phyloP scores from a whole-genome alignment of 1,140 invertebrate species.

The Drosophila nikananu region DNA sequence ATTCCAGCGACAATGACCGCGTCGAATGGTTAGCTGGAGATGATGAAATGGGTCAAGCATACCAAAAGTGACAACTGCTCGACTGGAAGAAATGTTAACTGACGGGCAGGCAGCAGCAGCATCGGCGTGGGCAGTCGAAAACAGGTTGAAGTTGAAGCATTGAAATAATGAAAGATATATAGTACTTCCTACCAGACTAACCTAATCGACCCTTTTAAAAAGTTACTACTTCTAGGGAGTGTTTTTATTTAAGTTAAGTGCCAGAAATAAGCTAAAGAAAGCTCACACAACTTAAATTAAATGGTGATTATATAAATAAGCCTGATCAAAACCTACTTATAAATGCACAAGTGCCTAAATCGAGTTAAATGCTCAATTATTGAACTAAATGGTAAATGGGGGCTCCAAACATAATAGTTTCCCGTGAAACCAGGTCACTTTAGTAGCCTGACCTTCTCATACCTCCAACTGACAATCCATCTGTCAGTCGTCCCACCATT shows the following conservation, averaged over 20 bases:
- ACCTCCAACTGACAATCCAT: constrained; percentile 27
- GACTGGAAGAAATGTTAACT: constrained; percentile 41
- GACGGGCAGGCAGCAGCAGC: background rate
- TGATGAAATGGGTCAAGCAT: constrained; percentile 77
- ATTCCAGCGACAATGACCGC: constrained; percentile 51
- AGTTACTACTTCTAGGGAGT: too few species aligned
- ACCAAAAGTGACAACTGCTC: constrained; percentile 73
- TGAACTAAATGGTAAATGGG: background rate
- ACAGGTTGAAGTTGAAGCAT: background rate
- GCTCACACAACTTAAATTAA: background rate
- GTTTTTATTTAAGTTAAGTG: too few species aligned
- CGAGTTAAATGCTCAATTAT: background rate
- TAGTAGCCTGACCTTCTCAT: constrained; percentile 5
- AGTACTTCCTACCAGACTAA: too few species aligned
- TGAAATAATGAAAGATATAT: too few species aligned
- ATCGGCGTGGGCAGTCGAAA: constrained; percentile 15
- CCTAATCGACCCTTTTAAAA: background rate
- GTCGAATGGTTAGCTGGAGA: constrained; percentile 46
- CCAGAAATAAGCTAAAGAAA: background rate
- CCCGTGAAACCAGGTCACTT: constrained; percentile 22
- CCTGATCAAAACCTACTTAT: background rate
- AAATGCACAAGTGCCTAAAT: background rate
- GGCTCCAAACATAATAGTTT: background rate
- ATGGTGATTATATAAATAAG: background rate
- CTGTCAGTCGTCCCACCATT: constrained; percentile 39